Evolutionary conservation across 2,113 vertebrate genomes (phyloP).

Genomic region (Isichthys henryi): DNA sequence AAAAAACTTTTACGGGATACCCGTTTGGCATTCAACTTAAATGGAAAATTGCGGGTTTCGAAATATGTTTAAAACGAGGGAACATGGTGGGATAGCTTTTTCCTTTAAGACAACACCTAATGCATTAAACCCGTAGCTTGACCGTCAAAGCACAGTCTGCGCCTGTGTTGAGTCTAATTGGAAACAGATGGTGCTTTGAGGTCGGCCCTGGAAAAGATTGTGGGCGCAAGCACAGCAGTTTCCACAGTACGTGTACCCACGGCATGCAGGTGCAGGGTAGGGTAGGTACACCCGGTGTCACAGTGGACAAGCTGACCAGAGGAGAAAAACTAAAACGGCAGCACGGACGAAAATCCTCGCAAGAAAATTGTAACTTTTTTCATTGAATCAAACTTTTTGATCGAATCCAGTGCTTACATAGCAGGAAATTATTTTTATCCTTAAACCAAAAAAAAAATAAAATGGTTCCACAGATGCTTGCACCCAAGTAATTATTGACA

Average conservation of each 20-base stretch:
- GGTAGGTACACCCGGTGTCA: constrained; percentile 4
- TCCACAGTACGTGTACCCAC: constrained; percentile 45
- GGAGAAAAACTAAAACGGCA: neutral
- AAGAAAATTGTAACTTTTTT: neutral
- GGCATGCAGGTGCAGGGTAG: constrained; percentile 62
- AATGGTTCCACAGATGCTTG: neutral
- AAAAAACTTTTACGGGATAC: constrained; percentile 8
- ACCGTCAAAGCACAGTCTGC: constrained; percentile 52
- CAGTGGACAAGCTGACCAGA: neutral
- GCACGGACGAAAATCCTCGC: neutral
- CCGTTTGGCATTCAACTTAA: constrained; percentile 34
- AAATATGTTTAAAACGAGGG: constrained; percentile 33
- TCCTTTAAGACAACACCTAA: constrained; percentile 54
- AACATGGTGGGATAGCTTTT: constrained; percentile 35
- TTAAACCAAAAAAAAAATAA: neutral
- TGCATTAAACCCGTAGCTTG: constrained; percentile 50
- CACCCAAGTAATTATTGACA: neutral
- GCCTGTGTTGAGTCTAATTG: constrained; percentile 56
- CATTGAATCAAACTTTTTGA: neutral
- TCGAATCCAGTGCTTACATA: neutral
- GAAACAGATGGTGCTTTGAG: constrained; percentile 63
- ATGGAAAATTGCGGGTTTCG: constrained; percentile 37
- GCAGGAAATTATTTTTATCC: neutral
- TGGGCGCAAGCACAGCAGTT: constrained; percentile 51
- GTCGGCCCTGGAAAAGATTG: constrained; percentile 37